A percentile compares a stretch with the other conserved stretches of the same genome.
Evolutionary conservation across 1,140 invertebrate genomes (phyloP).

Genomic region (Gonioctena quinquepunctata): DNA sequence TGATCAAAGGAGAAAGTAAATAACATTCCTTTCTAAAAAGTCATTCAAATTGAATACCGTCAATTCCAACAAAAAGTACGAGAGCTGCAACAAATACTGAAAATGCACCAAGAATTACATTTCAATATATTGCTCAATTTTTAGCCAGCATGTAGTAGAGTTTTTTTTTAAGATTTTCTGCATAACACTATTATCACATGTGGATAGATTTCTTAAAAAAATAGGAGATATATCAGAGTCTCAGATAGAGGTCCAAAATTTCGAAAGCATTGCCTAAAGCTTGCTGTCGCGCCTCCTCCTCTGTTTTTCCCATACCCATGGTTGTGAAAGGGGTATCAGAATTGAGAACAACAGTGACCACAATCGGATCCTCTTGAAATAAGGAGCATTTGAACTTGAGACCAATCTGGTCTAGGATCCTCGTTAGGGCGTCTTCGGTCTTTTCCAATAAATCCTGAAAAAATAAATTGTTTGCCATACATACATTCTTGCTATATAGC

Average conservation of each 20-base stretch:
- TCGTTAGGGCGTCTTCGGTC: conserved; percentile 30
- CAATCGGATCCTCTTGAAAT: conserved; percentile 32
- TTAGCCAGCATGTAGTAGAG: no score
- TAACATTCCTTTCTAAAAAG: no score
- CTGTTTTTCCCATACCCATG: conserved; percentile 22
- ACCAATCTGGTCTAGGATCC: conserved; percentile 35
- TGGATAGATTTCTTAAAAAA: not conserved
- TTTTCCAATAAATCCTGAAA: conserved; percentile 33
- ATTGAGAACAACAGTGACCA: conserved; percentile 29
- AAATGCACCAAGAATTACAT: no score
- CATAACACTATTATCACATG: no score
- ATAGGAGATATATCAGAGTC: conserved; percentile 7
- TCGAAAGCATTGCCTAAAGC: conserved; percentile 25
- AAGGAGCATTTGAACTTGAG: conserved; percentile 24
- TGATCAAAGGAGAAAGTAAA: no score
- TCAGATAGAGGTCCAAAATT: conserved; percentile 24
- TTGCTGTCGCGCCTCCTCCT: conserved; percentile 25
- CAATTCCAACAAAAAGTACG: no score
- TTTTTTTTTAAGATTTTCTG: no score
- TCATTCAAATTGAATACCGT: no score
- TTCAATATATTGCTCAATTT: no score
- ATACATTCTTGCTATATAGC: no score
- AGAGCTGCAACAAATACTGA: no score
- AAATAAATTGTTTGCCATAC: not conserved
- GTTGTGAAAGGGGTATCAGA: conserved; percentile 38